Conservation (phyloP, 2,797 vertebrate genomes). For the Tapera naevia region DNA sequence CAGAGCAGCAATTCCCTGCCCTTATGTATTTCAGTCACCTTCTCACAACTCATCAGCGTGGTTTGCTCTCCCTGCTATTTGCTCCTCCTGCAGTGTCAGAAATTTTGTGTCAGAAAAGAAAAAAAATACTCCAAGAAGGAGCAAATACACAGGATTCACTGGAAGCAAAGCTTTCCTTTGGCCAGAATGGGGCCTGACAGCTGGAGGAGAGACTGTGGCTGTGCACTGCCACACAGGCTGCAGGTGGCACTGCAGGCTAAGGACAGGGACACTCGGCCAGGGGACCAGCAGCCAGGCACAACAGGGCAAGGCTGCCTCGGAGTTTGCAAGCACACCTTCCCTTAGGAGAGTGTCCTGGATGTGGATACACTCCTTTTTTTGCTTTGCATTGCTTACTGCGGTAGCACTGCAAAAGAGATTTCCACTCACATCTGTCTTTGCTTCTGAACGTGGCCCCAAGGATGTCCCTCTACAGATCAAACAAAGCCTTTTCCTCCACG, state of each 20-base stretch:
- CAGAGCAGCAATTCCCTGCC: not conserved
- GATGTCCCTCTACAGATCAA: rapidly evolving
- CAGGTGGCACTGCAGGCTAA: conserved; percentile 32
- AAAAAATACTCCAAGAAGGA: no score
- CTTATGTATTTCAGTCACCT: not conserved
- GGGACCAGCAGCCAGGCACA: not conserved
- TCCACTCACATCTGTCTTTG: no score
- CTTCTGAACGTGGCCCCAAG: not conserved
- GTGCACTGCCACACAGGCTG: not conserved
- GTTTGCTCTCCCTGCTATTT: not conserved
- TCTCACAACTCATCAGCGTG: rapidly evolving
- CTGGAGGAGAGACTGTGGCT: not conserved
- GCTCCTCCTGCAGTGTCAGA: not conserved
- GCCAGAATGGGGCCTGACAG: not conserved
- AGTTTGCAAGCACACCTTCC: not conserved
- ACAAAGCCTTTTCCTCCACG: rapidly evolving
- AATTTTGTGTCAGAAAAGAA: rapidly evolving
- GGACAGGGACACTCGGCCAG: not conserved
- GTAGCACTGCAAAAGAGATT: not conserved
- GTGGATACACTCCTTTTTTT: not conserved
- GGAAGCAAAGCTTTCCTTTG: not conserved
- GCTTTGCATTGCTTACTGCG: rapidly evolving
- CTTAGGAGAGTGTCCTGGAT: not conserved
- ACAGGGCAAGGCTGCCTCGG: not conserved
- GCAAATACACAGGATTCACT: rapidly evolving